phyloP scores from a whole-genome alignment of 2,113 vertebrate species.

The Dromaius novaehollandiae region DNA sequence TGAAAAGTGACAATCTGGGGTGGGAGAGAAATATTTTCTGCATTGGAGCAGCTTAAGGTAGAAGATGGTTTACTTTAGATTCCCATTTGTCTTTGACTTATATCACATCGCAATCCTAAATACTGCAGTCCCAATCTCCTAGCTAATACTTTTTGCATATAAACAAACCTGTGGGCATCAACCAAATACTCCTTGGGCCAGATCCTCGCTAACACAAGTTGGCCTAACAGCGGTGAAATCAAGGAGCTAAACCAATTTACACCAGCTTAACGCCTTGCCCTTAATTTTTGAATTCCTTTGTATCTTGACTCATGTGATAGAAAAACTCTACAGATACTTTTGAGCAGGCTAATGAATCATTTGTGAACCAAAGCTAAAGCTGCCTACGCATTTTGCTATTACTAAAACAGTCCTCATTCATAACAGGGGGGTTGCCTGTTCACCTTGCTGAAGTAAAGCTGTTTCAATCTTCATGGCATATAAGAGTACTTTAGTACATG shows the following conservation, averaged over 20 bases:
- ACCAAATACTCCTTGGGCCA: background rate
- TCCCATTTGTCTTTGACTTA: background rate
- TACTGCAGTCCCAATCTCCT: background rate
- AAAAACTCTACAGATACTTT: background rate
- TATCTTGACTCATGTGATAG: background rate
- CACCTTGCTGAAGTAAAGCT: background rate
- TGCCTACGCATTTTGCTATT: accelerated
- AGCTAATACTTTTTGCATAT: background rate
- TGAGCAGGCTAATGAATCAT: background rate
- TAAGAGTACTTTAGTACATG: background rate
- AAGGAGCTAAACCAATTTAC: background rate
- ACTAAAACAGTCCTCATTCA: background rate
- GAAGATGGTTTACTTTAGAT: background rate
- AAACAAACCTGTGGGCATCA: background rate
- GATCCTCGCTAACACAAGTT: background rate
- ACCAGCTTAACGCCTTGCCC: background rate
- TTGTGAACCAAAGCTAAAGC: background rate
- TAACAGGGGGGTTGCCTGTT: background rate
- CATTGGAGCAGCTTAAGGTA: background rate
- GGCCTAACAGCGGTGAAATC: background rate
- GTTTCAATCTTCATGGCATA: background rate
- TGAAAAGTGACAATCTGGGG: accelerated
- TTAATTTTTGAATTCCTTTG: background rate
- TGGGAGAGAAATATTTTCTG: background rate
- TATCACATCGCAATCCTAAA: background rate